Conservation (phyloP, 2,888 invertebrate genomes). For the Athetis lepigone region DNA sequence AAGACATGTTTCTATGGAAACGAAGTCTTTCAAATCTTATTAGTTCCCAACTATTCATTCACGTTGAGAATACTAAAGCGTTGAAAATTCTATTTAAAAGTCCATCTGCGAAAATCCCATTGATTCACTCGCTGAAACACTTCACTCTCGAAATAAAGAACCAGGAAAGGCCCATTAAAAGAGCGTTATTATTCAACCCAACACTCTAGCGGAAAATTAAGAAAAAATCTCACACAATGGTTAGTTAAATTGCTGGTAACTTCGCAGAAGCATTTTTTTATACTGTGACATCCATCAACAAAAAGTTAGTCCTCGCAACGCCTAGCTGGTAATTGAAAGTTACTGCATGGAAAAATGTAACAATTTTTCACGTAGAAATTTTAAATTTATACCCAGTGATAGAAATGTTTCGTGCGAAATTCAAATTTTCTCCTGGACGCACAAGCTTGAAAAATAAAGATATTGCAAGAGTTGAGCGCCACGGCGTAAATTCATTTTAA, state of each 20-base stretch:
- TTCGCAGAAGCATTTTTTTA: constrained; percentile 67
- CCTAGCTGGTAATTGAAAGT: constrained; percentile 73
- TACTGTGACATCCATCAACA: constrained; percentile 71
- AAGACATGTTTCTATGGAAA: constrained; percentile 5
- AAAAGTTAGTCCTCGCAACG: constrained; percentile 65
- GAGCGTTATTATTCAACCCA: constrained; percentile 79
- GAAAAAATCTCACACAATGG: constrained; percentile 80
- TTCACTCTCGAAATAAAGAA: constrained; percentile 76
- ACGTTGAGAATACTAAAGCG: constrained; percentile 19
- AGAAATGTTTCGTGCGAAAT: constrained; percentile 22
- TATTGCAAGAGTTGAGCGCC: constrained; percentile 57
- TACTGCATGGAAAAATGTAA: constrained; percentile 63
- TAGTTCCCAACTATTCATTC: constrained; percentile 28
- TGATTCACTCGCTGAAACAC: constrained; percentile 68
- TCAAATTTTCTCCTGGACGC: constrained; percentile 29
- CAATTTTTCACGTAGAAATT: constrained; percentile 49
- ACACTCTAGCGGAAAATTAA: constrained; percentile 84
- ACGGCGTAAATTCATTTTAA: constrained; percentile 70
- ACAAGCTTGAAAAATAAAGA: constrained; percentile 41
- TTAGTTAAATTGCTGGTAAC: constrained; percentile 76
- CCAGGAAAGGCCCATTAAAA: constrained; percentile 79
- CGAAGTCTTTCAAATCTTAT: constrained; percentile 32
- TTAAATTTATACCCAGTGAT: constrained; percentile 57
- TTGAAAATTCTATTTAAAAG: constrained; percentile 48
- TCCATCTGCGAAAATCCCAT: constrained; percentile 57